Evolutionary conservation across 2,113 vertebrate genomes (phyloP), one percentile per base, ranked within the genome.

Genomic region (Odontesthes bonariensis): DNA sequence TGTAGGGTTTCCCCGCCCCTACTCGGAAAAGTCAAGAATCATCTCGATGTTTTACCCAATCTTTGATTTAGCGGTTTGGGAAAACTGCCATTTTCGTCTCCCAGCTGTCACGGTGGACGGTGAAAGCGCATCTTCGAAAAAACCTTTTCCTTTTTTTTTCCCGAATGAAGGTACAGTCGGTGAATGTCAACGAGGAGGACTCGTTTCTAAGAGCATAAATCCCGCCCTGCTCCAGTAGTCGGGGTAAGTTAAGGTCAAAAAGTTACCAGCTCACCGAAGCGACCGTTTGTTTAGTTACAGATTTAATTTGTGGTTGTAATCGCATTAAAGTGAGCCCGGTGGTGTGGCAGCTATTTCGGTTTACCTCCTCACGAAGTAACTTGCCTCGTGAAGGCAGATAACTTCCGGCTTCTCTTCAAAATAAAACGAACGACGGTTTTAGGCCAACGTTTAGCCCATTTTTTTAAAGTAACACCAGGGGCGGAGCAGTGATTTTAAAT

Each of bases 1-100:
- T 11, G 1, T 0, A 14, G 7, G 5, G 5, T 1, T 76, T 72
- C 57, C 60, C 62, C 47, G 14, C 31, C 53, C 49, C 22, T 9
- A 10, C 16, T 61, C 9, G 11, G 55, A 57, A 42, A 23, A 1
- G 51, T 6, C 17, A 0, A 5, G 31, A 76, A 9, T 19, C 23
- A 74, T 82, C 81, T 78, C 40, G 35, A 11, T 2, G 2, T 42
- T 40, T 47, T 0, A 0, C 0, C 10, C 17, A 5, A 59, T 83
- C 81, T 78, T 83, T 49, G 85, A 58, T 35, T 27, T 5, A 58
- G 60, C 81, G 54, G 8, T 74, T 64, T 57, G 72, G 61, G 52
- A 78, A 44, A 62, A 73, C 62, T 58, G 73, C 86, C 89, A 89
- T 91, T 81, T 90, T 19, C 60, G 66, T 46, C 42, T 62, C 69